These are phyloP conservation scores for Patella pellucida DNA, from an alignment of 2,888 invertebrate species.

Conservation along the genomic window DNA sequence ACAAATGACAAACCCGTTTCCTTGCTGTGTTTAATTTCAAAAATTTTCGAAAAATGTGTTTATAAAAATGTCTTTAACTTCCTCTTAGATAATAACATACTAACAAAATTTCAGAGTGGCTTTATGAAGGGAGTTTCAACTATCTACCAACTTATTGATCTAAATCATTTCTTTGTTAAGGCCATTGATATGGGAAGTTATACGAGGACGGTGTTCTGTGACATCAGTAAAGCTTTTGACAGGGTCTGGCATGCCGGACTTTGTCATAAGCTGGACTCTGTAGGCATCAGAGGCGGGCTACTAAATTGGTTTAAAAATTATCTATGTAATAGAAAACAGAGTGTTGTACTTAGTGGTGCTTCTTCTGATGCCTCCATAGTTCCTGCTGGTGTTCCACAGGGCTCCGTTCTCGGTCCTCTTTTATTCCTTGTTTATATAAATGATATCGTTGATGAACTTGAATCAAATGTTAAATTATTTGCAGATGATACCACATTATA, in stretches of 20 bases:
- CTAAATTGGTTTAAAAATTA: neutral
- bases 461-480: no score
- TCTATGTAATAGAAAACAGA: neutral
- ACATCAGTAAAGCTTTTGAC: neutral
- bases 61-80: no score
- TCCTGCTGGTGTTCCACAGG: neutral
- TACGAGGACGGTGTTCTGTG: neutral
- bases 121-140: neutral
- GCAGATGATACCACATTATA: no score
- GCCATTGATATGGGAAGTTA: neutral
- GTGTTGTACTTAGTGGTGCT: neutral
- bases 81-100: no score
- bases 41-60: no score
- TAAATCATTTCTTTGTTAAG: neutral
- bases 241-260: neutral
- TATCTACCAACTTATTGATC: neutral
- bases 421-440: neutral
- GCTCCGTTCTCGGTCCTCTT: neutral
- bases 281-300: neutral
- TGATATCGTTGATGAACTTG: no score
- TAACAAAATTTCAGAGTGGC: neutral
- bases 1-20: no score
- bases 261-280: neutral
- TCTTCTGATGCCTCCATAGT: neutral
- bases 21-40: no score